These are phyloP conservation scores for Cheilosia grossa DNA, from an alignment of 2,888 invertebrate species.

Conservation along the genomic window DNA sequence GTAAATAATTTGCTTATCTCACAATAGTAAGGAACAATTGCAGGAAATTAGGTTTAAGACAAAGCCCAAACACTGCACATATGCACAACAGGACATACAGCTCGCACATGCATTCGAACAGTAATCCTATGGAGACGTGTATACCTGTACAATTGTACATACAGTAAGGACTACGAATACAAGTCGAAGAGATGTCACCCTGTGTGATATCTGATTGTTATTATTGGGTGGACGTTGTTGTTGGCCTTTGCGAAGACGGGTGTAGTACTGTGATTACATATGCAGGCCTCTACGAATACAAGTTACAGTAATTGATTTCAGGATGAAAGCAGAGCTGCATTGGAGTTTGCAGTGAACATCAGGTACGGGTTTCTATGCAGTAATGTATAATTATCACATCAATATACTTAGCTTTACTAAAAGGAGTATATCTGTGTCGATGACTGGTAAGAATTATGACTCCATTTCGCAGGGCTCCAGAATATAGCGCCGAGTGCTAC, in stretches of 20 bases:
- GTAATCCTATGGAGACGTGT: not conserved
- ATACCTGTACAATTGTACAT: not conserved
- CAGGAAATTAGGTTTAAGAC: slow-evolving; percentile 51
- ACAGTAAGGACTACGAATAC: slow-evolving; percentile 1
- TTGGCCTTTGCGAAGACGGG: slow-evolving; percentile 3
- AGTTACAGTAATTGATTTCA: slow-evolving; percentile 49
- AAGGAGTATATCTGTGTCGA: no score
- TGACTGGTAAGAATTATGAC: no score
- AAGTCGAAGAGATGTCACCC: slow-evolving; percentile 6
- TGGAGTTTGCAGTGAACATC: slow-evolving; percentile 1
- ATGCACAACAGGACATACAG: not conserved
- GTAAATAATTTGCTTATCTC: slow-evolving; percentile 59
- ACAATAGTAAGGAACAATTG: slow-evolving; percentile 36
- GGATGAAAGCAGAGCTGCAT: not conserved
- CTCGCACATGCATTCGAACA: not conserved
- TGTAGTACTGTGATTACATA: not conserved
- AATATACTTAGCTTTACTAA: no score
- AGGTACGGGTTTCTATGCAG: not conserved
- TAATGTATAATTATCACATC: not conserved
- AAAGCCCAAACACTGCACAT: slow-evolving; percentile 9
- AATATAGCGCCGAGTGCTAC: no score
- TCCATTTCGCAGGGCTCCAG: no score
- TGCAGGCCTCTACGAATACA: slow-evolving; percentile 15
- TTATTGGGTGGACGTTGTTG: slow-evolving; percentile 3
- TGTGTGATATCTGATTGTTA: slow-evolving; percentile 31